Percentiles rank a stretch among this genome's conserved stretches.
Conservation (phyloP, 2,888 invertebrate species). For the Mystacides longicornis region DNA sequence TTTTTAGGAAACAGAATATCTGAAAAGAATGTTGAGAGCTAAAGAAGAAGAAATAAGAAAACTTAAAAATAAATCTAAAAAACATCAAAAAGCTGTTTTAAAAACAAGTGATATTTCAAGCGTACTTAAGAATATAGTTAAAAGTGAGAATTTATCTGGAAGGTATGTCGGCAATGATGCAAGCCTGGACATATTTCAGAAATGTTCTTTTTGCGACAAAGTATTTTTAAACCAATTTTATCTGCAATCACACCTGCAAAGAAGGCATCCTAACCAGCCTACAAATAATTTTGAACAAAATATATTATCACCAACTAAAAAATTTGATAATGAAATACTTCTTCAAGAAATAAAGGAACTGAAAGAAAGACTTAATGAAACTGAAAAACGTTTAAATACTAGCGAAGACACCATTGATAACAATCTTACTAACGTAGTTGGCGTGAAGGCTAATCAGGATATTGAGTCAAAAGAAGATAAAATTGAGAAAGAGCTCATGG, state of each 20-base stretch:
- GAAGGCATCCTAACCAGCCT: constrained; percentile 45
- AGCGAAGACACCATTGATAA: constrained; percentile 9
- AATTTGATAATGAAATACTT: constrained; percentile 55
- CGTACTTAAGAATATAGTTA: constrained; percentile 15
- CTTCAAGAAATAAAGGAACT: constrained; percentile 56
- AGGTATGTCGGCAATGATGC: constrained; percentile 33
- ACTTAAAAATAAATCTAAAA: constrained; percentile 43
- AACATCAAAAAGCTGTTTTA: constrained; percentile 23
- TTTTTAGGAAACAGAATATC: constrained; percentile 46
- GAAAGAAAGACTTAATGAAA: constrained; percentile 53
- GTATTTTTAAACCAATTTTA: constrained; percentile 58
- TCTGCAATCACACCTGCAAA: constrained; percentile 53
- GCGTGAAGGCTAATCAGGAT: not conserved
- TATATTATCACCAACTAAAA: constrained; percentile 25
- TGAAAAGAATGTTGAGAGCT: constrained; percentile 44
- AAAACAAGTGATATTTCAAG: constrained; percentile 18
- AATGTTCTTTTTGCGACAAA: constrained; percentile 62
- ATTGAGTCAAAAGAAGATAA: constrained; percentile 14
- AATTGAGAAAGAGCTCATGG: constrained; percentile 19
- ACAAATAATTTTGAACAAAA: constrained; percentile 22
- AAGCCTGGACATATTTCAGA: constrained; percentile 37
- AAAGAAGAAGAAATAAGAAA: constrained; percentile 47
- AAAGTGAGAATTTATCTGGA: constrained; percentile 8
- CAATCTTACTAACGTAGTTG: not conserved
- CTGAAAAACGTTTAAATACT: constrained; percentile 46